Percentiles rank a stretch among this genome's conserved stretches.
Conservation (phyloP, 2,888 invertebrate species). For the Macrophya annulata region DNA sequence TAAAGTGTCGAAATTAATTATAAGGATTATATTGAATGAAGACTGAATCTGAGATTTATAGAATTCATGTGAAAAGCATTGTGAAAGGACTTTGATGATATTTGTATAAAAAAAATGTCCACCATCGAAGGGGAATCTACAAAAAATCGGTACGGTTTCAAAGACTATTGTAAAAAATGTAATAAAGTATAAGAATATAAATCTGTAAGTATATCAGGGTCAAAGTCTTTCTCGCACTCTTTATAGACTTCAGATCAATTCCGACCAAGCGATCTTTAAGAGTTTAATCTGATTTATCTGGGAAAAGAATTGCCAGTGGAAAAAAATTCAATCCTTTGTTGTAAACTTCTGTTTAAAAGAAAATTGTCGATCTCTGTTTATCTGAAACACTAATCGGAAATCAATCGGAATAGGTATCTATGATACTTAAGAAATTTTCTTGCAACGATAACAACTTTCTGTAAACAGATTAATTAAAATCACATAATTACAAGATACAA, state of each 20-base stretch:
- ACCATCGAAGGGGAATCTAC: background rate
- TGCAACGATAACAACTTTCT: background rate
- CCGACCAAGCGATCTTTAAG: background rate
- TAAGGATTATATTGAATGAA: background rate
- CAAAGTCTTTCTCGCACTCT: background rate
- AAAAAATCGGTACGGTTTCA: background rate
- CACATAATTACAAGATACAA: background rate
- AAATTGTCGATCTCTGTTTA: background rate
- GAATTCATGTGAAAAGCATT: background rate
- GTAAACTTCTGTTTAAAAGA: background rate
- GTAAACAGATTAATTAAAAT: background rate
- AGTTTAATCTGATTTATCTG: slow-evolving; percentile 14
- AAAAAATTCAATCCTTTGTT: background rate
- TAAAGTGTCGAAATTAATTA: background rate
- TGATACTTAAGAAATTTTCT: background rate
- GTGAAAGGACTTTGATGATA: background rate
- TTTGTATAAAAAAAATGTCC: background rate
- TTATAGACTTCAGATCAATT: background rate
- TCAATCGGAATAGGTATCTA: background rate
- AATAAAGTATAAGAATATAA: slow-evolving; percentile 10
- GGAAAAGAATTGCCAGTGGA: background rate
- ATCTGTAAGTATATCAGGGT: background rate
- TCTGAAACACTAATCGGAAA: background rate
- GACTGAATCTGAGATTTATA: background rate
- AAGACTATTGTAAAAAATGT: background rate